These are phyloP conservation scores for Aphidius gifuensis DNA, from an alignment of 1,140 invertebrate genomes.

Conservation along the genomic window DNA sequence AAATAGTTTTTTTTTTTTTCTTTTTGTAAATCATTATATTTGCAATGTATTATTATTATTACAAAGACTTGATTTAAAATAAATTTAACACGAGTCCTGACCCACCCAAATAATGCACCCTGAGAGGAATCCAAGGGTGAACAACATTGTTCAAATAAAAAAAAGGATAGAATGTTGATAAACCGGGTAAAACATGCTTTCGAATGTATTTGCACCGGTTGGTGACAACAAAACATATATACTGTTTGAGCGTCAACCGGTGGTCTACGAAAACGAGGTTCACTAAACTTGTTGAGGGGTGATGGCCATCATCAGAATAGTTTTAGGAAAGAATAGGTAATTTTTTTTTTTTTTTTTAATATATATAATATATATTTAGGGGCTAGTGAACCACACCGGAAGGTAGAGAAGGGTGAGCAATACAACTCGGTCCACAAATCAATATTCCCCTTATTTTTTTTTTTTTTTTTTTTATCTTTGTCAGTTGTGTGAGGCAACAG, in stretches of 20 bases:
- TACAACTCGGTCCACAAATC: slow-evolving; percentile 47
- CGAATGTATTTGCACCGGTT: no score
- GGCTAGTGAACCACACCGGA: slow-evolving; percentile 28
- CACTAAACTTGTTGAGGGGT: no score
- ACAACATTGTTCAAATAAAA: not conserved
- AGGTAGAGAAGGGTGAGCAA: slow-evolving; percentile 24
- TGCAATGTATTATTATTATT: no score
- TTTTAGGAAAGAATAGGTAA: no score
- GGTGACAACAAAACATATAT: no score
- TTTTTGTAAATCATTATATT: slow-evolving; percentile 2
- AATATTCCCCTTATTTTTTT: slow-evolving; percentile 40
- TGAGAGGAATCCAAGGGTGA: slow-evolving; percentile 14
- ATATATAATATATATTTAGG: slow-evolving; percentile 26
- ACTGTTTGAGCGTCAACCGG: no score
- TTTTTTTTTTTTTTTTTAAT: no score
- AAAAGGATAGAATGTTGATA: slow-evolving; percentile 3
- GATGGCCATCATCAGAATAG: no score
- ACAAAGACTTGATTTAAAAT: not conserved
- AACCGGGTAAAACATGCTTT: no score
- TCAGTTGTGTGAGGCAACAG: not conserved
- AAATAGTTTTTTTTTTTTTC: slow-evolving; percentile 21
- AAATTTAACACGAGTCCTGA: slow-evolving; percentile 43
- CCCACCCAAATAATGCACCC: slow-evolving; percentile 53
- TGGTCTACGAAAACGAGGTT: no score
- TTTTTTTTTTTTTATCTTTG: not conserved